Conservation (phyloP, 2,888 invertebrate species). For the Celastrina argiolus region DNA sequence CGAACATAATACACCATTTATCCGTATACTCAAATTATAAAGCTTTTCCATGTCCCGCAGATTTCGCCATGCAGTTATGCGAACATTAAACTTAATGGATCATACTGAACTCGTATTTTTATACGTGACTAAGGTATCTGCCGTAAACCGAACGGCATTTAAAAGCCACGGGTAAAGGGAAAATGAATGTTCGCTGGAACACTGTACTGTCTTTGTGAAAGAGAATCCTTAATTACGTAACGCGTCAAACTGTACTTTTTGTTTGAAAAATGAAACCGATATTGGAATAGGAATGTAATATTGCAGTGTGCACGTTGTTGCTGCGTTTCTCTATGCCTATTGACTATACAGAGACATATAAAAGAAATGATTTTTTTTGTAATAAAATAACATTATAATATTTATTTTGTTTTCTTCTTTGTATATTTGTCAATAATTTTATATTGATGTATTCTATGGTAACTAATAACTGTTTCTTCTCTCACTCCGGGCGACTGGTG, state of each 20-base stretch:
- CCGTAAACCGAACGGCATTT: background rate
- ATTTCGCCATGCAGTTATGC: conserved; percentile 65
- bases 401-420: too few relatives aligned
- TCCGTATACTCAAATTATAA: conserved; percentile 50
- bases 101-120: conserved; percentile 26
- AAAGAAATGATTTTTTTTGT: too few relatives aligned
- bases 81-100: conserved; percentile 66
- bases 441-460: too few relatives aligned
- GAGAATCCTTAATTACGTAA: conserved; percentile 12
- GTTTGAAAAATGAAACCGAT: conserved; percentile 5
- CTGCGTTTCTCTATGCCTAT: background rate
- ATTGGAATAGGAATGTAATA: background rate
- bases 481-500: too few relatives aligned
- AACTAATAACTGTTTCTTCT: too few relatives aligned
- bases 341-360: too few relatives aligned
- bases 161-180: conserved; percentile 6
- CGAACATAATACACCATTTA: conserved; percentile 1
- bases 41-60: conserved; percentile 64
- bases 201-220: conserved; percentile 1
- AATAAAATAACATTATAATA: too few relatives aligned
- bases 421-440: too few relatives aligned
- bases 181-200: conserved; percentile 12
- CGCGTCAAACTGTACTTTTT: conserved; percentile 15
- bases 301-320: background rate
- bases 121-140: conserved; percentile 17